phyloP scores from a whole-genome alignment of 2,113 vertebrate species.

The Passer montanus region DNA sequence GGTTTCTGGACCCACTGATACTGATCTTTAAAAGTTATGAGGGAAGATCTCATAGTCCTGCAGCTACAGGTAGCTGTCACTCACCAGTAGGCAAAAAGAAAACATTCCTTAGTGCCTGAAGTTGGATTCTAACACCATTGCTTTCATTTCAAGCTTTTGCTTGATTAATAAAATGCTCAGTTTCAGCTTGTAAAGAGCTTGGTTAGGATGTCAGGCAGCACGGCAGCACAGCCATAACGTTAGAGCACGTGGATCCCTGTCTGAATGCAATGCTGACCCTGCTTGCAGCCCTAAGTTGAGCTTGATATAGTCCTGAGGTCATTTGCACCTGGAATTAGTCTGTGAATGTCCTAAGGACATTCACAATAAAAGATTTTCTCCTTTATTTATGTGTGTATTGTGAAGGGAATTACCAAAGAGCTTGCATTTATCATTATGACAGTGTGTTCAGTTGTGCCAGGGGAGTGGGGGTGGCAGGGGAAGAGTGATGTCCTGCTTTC shows the following conservation, averaged over 20 bases:
- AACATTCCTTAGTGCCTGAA: neutral
- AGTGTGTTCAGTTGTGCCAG: neutral
- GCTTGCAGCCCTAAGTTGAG: neutral
- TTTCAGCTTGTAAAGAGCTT: neutral
- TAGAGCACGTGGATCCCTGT: neutral
- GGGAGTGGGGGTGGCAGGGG: neutral
- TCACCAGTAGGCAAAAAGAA: neutral
- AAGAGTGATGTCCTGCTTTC: neutral
- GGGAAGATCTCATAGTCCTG: neutral
- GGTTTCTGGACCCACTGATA: neutral
- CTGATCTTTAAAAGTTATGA: neutral
- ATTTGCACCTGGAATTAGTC: neutral
- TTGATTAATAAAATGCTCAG: neutral
- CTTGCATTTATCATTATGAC: neutral
- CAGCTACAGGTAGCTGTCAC: neutral
- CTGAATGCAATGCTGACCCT: neutral
- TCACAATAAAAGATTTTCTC: neutral
- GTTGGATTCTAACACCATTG: neutral
- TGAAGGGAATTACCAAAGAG: neutral
- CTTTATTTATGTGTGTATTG: neutral
- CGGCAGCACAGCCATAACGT: neutral
- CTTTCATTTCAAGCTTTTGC: neutral
- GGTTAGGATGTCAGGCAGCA: neutral
- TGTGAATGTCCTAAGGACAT: neutral
- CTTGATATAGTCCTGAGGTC: neutral